Conservation (phyloP, 1,140 invertebrate species). For the Oedothorax gibbosus region DNA sequence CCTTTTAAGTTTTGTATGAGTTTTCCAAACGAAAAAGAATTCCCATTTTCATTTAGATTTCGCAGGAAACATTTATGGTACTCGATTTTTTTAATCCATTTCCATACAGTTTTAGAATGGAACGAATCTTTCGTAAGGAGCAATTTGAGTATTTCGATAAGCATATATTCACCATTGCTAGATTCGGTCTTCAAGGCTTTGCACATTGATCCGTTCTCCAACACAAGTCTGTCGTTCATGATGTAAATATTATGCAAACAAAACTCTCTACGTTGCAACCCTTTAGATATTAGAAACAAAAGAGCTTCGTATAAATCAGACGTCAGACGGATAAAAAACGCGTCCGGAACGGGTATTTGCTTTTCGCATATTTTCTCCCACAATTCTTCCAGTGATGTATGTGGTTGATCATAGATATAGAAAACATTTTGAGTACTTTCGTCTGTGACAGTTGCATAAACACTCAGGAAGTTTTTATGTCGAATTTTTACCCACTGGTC, state of each 20-base stretch:
- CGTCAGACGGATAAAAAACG: constrained; percentile 42
- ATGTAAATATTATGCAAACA: constrained; percentile 60
- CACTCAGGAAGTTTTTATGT: constrained; percentile 56
- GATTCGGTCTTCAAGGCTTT: constrained; percentile 22
- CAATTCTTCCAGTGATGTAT: constrained; percentile 49
- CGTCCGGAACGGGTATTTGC: constrained; percentile 32
- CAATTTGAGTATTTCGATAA: neutral
- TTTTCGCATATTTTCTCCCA: constrained; percentile 48
- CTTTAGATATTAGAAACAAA: constrained; percentile 22
- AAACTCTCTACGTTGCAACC: constrained; percentile 48
- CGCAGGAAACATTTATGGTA: constrained; percentile 6
- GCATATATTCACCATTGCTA: constrained; percentile 11
- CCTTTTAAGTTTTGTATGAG: constrained; percentile 12
- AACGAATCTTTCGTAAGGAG: neutral
- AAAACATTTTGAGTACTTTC: constrained; percentile 54
- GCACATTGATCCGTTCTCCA: constrained; percentile 59
- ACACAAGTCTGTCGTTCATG: constrained; percentile 42
- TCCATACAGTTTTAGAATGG: neutral
- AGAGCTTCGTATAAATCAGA: constrained; percentile 50
- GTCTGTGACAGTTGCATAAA: constrained; percentile 56
- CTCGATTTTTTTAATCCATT: constrained; percentile 4
- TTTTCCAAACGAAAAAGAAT: constrained; percentile 30
- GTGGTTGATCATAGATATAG: constrained; percentile 53
- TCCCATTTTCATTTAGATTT: neutral
- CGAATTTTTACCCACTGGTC: constrained; percentile 52